Conservation (phyloP, 2,888 invertebrate species). For the Notodonta ziczac region DNA sequence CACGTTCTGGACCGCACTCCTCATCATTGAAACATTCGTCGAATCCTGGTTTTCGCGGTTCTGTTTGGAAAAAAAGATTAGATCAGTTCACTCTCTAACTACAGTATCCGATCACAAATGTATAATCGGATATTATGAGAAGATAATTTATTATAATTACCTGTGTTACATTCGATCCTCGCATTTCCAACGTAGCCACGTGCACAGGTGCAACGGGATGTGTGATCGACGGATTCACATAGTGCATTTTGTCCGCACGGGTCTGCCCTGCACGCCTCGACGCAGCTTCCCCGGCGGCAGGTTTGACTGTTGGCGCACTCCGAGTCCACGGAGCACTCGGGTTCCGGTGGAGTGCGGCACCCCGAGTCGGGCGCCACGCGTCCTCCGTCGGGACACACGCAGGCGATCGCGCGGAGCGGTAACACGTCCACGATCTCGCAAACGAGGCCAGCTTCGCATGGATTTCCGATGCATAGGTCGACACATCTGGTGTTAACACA, state of each 20-base stretch:
- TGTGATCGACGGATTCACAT: conserved; percentile 90
- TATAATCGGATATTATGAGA: background rate
- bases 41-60: conserved; percentile 65
- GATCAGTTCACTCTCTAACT: conserved; percentile 13
- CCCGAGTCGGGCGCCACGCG: conserved; percentile 89
- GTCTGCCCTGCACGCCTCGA: conserved; percentile 91
- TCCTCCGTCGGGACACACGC: conserved; percentile 93
- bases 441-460: conserved; percentile 91
- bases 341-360: conserved; percentile 86
- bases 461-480: conserved; percentile 90
- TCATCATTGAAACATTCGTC: conserved; percentile 91
- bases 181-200: conserved; percentile 91
- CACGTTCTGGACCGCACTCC: conserved; percentile 90
- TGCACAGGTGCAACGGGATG: conserved; percentile 91
- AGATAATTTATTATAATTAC: conserved; percentile 56
- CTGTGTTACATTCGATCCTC: conserved; percentile 88
- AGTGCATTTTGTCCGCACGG: conserved; percentile 93
- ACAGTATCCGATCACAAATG: background rate
- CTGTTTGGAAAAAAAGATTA: conserved; percentile 47
- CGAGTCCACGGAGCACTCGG: conserved; percentile 88
- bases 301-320: conserved; percentile 91
- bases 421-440: conserved; percentile 91
- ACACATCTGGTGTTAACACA: conserved; percentile 91
- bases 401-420: conserved; percentile 93
- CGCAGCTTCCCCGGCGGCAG: conserved; percentile 90